Percentiles rank a stretch among this genome's conserved stretches.
Conservation (phyloP, 2,888 invertebrate species). For the Ernsta delagoae region DNA sequence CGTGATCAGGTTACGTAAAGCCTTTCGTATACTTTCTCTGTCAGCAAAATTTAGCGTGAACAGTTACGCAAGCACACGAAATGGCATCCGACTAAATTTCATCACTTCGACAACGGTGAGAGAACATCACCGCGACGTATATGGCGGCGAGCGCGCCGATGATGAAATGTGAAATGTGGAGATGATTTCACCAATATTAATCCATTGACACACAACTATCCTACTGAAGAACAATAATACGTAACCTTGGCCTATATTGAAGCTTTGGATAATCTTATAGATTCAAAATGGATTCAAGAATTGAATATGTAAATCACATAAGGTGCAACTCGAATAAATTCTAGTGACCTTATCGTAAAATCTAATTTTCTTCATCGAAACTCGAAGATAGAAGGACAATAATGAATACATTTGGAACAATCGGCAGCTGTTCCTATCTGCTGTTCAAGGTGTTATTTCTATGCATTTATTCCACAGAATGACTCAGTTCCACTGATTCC, state of each 20-base stretch:
- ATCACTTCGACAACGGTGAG: constrained; percentile 71
- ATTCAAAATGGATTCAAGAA: constrained; percentile 31
- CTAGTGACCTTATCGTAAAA: constrained; percentile 25
- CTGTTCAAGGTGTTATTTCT: constrained; percentile 25
- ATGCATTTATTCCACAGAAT: constrained; percentile 24
- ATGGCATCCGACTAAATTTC: constrained; percentile 82
- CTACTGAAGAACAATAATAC: too few species aligned
- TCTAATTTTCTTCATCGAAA: constrained; percentile 24
- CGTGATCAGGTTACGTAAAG: constrained; percentile 77
- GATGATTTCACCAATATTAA: constrained; percentile 45
- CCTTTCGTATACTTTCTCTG: constrained; percentile 85
- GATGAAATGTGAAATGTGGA: constrained; percentile 71
- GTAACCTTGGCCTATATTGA: constrained; percentile 25
- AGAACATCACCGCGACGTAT: constrained; percentile 72
- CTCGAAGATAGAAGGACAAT: constrained; percentile 12
- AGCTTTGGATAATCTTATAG: constrained; percentile 29
- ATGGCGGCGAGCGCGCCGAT: constrained; percentile 58
- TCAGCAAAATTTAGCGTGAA: constrained; percentile 83
- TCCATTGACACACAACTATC: neutral
- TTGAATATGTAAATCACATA: constrained; percentile 24
- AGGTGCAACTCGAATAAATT: constrained; percentile 24
- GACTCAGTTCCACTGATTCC: constrained; percentile 17
- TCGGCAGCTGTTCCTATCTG: constrained; percentile 16
- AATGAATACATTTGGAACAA: constrained; percentile 10
- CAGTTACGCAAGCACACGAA: constrained; percentile 73